Conservation (phyloP, 2,888 invertebrate species). For the Athripsodes cinereus region DNA sequence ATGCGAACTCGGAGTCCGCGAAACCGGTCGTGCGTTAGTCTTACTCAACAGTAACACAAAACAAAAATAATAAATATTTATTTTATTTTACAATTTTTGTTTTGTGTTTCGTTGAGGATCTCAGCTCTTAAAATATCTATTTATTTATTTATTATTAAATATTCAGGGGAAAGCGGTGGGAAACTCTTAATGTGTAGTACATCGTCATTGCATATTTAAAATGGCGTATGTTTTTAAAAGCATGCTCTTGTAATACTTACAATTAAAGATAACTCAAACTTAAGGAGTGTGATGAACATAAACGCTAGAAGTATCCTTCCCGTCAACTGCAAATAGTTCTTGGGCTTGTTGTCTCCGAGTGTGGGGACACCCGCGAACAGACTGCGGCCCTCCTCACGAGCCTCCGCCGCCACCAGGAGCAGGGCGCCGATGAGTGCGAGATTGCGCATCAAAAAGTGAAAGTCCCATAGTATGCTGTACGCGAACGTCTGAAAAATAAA, state of each 20-base stretch:
- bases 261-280: constrained; percentile 81
- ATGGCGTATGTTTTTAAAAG: no score
- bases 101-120: no score
- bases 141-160: not conserved
- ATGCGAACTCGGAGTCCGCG: no score
- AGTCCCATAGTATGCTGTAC: constrained; percentile 96
- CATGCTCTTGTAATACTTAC: no score
- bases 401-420: constrained; percentile 92
- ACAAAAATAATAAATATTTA: no score
- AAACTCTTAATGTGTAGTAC: no score
- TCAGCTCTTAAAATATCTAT: not conserved
- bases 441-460: constrained; percentile 94
- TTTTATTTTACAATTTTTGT: no score
- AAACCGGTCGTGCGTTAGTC: no score
- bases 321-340: constrained; percentile 92
- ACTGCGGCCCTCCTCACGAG: constrained; percentile 86
- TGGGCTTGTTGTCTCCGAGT: constrained; percentile 92
- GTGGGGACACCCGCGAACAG: constrained; percentile 94
- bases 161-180: no score
- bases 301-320: constrained; percentile 94
- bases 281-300: constrained; percentile 96
- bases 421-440: constrained; percentile 96
- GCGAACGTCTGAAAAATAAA: constrained; percentile 71
- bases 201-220: no score
- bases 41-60: no score